Base-by-base conservation (phyloP, 2,113 vertebrate genomes). In the Pachypanchax playfairii region DNA sequence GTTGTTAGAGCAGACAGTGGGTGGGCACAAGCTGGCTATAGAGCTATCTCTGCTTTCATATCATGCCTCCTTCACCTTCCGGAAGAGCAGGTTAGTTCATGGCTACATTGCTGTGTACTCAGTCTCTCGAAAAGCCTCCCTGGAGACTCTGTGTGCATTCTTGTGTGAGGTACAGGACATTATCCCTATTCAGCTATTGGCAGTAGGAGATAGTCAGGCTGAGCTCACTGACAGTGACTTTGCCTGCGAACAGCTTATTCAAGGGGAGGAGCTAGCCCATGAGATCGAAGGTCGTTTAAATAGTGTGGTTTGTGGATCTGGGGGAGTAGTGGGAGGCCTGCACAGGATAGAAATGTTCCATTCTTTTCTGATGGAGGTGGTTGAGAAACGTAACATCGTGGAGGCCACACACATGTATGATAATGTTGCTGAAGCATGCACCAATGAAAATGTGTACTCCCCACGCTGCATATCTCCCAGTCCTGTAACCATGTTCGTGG, bases 401-500 rank as follows among this genome's bases (percentile, higher is more conserved):
- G 97, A 99, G 79, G 97, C 97, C 20, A 86, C 95, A 0, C 96
- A 99, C 70, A 95, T 96, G 93, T 99, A 98, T 0, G 97, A 98
- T 73, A 95, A 95, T 0, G 94, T 85, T 0, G 94, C 96, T 0
- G 97, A 98, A 68, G 95, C 96, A 0, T 95, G 95, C 88, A 90
- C 93, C 1, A 92, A 92, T 0, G 97, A 98, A 77, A 95, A 94
- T 56, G 92, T 94, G 4, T 93, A 92, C 83, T 98, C 97, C 0
- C 97, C 97, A 0, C 93, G 96, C 3, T 96, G 96, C 0, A 94
- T 94, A 6, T 98, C 96, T 1, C 95, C 96, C 0, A 96, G 96
- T 70, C 93, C 95, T 64, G 95, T 96, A 73, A 97, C 95, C 50
- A 93, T 95, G 89, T 88, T 86, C 53, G 91, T 94, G 73, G 97